Conservation (phyloP, 2,797 vertebrate species). For the Alauda arvensis region DNA sequence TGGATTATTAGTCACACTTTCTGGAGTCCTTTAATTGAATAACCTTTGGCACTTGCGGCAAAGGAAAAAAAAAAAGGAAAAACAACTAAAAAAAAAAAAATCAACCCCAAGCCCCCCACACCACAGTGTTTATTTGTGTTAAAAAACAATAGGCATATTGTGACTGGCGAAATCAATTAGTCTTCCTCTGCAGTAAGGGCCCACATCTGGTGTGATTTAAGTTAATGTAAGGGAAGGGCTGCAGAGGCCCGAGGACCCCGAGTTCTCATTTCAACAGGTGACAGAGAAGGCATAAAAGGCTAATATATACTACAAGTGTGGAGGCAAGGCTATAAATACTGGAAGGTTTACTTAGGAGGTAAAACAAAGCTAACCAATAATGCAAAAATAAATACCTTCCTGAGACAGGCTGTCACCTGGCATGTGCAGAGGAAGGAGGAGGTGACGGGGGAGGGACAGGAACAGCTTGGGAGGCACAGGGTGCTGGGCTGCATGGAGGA, state of each 20-base stretch:
- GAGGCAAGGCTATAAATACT: slow-evolving; percentile 67
- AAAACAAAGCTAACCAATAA: slow-evolving; percentile 63
- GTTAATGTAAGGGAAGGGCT: slow-evolving; percentile 74
- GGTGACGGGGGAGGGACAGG: background rate
- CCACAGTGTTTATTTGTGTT: slow-evolving; percentile 73
- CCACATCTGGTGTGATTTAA: slow-evolving; percentile 92
- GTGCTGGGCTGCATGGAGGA: accelerated
- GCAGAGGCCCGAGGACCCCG: slow-evolving; percentile 64
- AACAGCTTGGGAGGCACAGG: background rate
- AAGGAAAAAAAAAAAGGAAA: background rate
- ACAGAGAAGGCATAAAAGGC: slow-evolving; percentile 76
- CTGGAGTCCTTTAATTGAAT: slow-evolving; percentile 73
- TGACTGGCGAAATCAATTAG: slow-evolving; percentile 86
- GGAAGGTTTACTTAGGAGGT: slow-evolving; percentile 56
- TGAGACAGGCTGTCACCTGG: slow-evolving; percentile 36
- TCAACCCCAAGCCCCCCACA: background rate
- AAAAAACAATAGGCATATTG: slow-evolving; percentile 84
- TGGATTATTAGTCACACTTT: slow-evolving; percentile 74
- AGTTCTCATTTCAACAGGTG: slow-evolving; percentile 85
- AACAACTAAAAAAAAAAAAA: background rate
- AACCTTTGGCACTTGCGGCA: slow-evolving; percentile 70
- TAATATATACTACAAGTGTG: slow-evolving; percentile 69
- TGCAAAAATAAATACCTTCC: slow-evolving; percentile 62
- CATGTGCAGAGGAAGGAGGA: background rate
- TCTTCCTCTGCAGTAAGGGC: slow-evolving; percentile 74